Evolutionary conservation across 2,888 invertebrate genomes (phyloP).

Genomic region (Deladenus siricidicola): DNA sequence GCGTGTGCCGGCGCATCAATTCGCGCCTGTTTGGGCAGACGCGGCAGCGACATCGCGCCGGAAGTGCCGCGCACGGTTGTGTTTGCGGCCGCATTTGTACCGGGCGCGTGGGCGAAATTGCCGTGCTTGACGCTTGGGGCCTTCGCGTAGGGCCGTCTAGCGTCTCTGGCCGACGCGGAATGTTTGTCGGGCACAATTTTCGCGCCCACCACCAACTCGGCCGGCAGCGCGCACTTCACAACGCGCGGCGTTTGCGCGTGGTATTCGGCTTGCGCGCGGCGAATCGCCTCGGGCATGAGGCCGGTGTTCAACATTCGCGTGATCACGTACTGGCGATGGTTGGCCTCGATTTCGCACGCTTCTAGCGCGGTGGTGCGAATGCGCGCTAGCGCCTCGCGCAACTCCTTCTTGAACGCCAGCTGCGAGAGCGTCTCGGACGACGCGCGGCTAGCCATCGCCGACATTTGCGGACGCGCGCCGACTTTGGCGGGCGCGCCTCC

Average conservation of each 20-base stretch:
- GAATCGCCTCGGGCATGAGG: slow-evolving; percentile 36
- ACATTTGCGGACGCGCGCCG: not conserved
- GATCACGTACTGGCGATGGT: slow-evolving; percentile 52
- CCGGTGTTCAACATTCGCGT: slow-evolving; percentile 50
- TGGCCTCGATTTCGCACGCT: slow-evolving; percentile 56
- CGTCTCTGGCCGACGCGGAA: slow-evolving; percentile 8
- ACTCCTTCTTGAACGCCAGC: slow-evolving; percentile 56
- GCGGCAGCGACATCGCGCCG: not conserved
- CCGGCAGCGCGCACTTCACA: slow-evolving; percentile 48
- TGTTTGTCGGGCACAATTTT: slow-evolving; percentile 33
- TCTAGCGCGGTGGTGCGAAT: slow-evolving; percentile 54
- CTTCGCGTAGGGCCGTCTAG: too few species aligned
- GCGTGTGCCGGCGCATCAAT: too few species aligned
- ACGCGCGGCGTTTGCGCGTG: slow-evolving; percentile 45
- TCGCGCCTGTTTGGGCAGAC: too few species aligned
- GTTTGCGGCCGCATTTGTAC: not conserved
- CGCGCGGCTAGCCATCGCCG: slow-evolving; percentile 1
- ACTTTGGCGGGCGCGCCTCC: too few species aligned
- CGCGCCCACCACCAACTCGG: slow-evolving; percentile 46
- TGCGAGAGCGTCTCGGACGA: slow-evolving; percentile 29
- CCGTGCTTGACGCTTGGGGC: slow-evolving; percentile 22
- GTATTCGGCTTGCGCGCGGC: slow-evolving; percentile 13
- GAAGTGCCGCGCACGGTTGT: not conserved
- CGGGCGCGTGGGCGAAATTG: slow-evolving; percentile 5
- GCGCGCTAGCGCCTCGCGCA: slow-evolving; percentile 56